These are phyloP conservation scores for Ctena decussata DNA, from an alignment of 2,888 invertebrate species.

Conservation along the genomic window DNA sequence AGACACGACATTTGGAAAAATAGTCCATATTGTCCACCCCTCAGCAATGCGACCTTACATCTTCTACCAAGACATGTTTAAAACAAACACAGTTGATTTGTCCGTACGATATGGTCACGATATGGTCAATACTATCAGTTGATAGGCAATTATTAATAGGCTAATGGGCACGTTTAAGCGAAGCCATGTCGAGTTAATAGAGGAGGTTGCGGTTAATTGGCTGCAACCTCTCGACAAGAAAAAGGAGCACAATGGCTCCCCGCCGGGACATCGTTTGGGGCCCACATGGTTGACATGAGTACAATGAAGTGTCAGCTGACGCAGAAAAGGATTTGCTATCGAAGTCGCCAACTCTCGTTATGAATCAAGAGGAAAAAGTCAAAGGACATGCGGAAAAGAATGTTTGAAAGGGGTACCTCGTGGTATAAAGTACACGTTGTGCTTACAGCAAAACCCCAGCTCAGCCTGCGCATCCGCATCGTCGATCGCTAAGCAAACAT, in stretches of 20 bases:
- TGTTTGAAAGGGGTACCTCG: too few species aligned
- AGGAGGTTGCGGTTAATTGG: constrained; percentile 14
- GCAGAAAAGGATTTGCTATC: neutral
- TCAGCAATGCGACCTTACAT: too few species aligned
- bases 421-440: too few species aligned
- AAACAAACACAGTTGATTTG: neutral
- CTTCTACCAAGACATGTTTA: too few species aligned
- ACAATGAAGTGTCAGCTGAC: constrained; percentile 25
- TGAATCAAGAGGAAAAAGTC: neutral
- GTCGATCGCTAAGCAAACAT: too few species aligned
- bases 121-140: neutral
- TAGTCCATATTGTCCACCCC: too few species aligned
- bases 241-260: constrained; percentile 17
- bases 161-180: neutral
- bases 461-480: too few species aligned
- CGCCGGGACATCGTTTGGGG: constrained; percentile 23
- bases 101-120: neutral
- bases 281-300: constrained; percentile 28
- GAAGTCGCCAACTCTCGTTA: neutral
- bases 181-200: constrained; percentile 15
- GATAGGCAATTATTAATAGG: constrained; percentile 11
- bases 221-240: constrained; percentile 14
- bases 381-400: constrained; percentile 25
- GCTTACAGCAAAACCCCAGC: too few species aligned
- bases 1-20: too few species aligned